Conservation (phyloP, 2,797 vertebrate species). For the Helicolenus hilgendorfi region DNA sequence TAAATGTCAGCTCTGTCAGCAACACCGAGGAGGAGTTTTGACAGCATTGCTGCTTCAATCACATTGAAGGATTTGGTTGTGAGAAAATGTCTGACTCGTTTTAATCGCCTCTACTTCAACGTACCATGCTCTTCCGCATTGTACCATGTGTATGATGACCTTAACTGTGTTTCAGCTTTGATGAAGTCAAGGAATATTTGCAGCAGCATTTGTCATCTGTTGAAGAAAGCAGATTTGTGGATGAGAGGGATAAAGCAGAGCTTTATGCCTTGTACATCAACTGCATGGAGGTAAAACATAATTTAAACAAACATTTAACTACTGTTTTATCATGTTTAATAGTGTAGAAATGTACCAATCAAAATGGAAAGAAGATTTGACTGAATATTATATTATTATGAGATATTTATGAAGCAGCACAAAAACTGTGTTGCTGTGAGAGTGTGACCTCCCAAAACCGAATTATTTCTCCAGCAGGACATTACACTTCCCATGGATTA, state of each 20-base stretch:
- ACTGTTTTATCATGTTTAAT: not conserved
- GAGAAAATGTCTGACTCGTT: not conserved
- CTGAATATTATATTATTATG: not conserved
- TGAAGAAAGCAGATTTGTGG: constrained; percentile 78
- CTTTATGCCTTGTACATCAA: constrained; percentile 90
- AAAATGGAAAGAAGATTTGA: not conserved
- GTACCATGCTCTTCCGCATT: not conserved
- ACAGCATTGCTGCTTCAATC: not conserved
- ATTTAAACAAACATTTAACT: not conserved
- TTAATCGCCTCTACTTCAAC: not conserved
- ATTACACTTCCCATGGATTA: not conserved
- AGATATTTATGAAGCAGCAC: not conserved
- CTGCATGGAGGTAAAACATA: constrained; percentile 78
- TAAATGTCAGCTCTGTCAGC: not conserved
- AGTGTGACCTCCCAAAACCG: not conserved
- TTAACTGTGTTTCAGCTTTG: constrained; percentile 83
- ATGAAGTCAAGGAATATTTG: constrained; percentile 83
- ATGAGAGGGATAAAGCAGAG: constrained; percentile 84
- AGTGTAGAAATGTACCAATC: not conserved
- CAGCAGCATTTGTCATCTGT: constrained; percentile 86
- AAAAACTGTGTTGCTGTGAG: not conserved
- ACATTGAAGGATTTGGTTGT: not conserved
- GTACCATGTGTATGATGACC: not conserved
- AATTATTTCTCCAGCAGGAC: not conserved
- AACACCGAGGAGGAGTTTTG: not conserved